Evolutionary conservation across 2,113 vertebrate species (phyloP).

Genomic region (Setophaga coronata): DNA sequence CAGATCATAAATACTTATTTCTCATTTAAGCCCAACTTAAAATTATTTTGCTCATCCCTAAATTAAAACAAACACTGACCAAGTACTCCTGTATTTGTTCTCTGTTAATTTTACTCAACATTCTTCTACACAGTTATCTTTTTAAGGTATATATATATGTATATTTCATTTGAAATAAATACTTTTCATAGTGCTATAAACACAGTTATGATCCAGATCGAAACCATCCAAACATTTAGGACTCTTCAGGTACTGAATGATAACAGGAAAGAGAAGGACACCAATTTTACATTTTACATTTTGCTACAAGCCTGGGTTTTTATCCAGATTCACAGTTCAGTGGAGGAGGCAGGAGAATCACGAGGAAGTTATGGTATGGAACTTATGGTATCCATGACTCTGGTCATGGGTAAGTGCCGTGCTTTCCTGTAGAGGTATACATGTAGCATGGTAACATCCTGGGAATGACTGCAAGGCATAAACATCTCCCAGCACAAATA

Average conservation of each 20-base stretch:
- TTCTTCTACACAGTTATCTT: neutral
- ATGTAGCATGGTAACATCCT: neutral
- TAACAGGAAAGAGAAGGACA: neutral
- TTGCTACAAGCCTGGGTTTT: neutral
- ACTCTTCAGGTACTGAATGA: neutral
- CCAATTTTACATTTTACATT: neutral
- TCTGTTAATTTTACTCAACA: neutral
- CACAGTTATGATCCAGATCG: neutral
- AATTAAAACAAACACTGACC: neutral
- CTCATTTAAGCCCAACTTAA: neutral
- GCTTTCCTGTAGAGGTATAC: neutral
- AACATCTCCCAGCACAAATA: neutral
- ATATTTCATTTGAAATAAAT: neutral
- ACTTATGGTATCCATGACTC: neutral
- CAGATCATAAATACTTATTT: neutral
- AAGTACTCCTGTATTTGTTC: neutral
- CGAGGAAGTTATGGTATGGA: fast-evolving
- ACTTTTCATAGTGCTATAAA: neutral
- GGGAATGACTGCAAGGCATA: neutral
- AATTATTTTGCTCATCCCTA: neutral
- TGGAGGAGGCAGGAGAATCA: neutral
- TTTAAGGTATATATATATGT: neutral
- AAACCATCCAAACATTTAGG: neutral
- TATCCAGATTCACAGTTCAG: neutral
- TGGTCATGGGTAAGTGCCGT: neutral